Evolutionary conservation across 2,888 invertebrate species (phyloP).

Genomic region (Notodonta ziczac): DNA sequence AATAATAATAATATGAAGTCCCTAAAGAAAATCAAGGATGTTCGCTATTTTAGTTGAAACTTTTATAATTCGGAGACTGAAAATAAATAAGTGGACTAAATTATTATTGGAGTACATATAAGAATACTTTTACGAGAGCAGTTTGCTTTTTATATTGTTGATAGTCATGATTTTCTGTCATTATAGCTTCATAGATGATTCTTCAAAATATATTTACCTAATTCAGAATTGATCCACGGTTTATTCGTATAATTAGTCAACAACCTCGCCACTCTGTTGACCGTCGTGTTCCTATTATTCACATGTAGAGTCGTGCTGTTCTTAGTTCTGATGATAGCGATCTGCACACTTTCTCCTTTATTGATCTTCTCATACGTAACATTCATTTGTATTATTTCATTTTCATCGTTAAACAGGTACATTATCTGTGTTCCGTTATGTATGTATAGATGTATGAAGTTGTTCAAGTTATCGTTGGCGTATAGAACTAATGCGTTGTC

Average conservation of each 20-base stretch:
- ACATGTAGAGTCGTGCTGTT: constrained; percentile 92
- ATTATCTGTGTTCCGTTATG: constrained; percentile 91
- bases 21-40: no score
- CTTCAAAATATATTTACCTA: constrained; percentile 78
- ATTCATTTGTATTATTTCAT: constrained; percentile 91
- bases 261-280: constrained; percentile 88
- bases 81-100: no score
- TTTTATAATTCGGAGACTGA: no score
- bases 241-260: constrained; percentile 92
- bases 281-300: constrained; percentile 89
- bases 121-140: no score
- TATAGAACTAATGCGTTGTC: constrained; percentile 92
- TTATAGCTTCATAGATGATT: no score
- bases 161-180: no score
- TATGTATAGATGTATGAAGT: constrained; percentile 95
- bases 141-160: no score
- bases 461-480: constrained; percentile 96
- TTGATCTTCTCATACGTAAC: constrained; percentile 90
- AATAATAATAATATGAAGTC: no score
- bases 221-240: constrained; percentile 93
- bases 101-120: no score
- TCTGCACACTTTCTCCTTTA: constrained; percentile 93
- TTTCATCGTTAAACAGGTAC: constrained; percentile 92
- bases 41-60: no score
- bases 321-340: constrained; percentile 91